Percentiles rank a stretch among this genome's conserved stretches.
Evolutionary conservation across 2,888 invertebrate species (phyloP).

Genomic region (Panorpa germanica): DNA sequence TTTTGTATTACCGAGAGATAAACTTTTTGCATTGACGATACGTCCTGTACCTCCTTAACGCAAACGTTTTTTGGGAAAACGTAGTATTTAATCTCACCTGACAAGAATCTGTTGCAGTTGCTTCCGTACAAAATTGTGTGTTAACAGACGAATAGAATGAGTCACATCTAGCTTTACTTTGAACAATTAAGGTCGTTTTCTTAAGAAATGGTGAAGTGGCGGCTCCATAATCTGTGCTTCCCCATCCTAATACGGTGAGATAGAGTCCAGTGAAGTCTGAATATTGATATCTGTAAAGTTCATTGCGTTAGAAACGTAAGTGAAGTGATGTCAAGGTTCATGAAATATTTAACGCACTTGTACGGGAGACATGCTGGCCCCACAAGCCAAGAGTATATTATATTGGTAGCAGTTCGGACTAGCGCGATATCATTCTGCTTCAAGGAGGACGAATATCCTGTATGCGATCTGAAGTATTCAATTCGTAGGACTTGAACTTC

Average conservation of each 20-base stretch:
- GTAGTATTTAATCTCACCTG: constrained; percentile 25
- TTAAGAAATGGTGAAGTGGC: constrained; percentile 26
- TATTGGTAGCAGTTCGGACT: constrained; percentile 20
- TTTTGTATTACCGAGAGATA: no score
- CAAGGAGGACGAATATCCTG: no score
- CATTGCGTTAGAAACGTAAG: no score
- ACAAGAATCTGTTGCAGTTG: constrained; percentile 33
- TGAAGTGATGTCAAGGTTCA: no score
- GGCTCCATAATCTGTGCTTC: constrained; percentile 29
- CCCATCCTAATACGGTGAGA: constrained; percentile 43
- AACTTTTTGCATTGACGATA: no score
- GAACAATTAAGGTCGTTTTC: constrained; percentile 31
- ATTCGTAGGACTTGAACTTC: no score
- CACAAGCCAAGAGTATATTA: constrained; percentile 29
- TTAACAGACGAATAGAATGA: constrained; percentile 15
- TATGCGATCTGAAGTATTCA: no score
- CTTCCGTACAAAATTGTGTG: constrained; percentile 28
- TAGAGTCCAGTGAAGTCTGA: no score
- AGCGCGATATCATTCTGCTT: constrained; percentile 41
- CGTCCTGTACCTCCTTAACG: background rate
- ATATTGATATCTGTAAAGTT: no score
- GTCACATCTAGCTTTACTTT: constrained; percentile 25
- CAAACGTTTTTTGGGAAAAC: background rate
- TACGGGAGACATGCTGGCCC: constrained; percentile 47
- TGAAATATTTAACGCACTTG: no score